Evolutionary conservation across 2,797 vertebrate genomes (phyloP).

Genomic region (Sebastes elongatus): DNA sequence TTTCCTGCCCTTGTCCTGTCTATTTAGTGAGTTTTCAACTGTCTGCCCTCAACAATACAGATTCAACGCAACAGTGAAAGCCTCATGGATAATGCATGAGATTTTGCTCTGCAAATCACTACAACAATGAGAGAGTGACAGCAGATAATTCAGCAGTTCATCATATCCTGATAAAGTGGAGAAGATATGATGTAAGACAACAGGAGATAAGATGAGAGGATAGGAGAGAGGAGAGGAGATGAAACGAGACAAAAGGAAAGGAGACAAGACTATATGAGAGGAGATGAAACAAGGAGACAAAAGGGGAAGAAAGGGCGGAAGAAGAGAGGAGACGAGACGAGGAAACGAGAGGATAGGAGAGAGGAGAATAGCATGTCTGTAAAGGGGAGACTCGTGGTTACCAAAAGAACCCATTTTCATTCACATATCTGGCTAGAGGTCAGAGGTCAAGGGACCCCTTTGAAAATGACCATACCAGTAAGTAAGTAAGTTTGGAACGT

Average conservation of each 20-base stretch:
- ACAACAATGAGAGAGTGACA: conserved; percentile 1
- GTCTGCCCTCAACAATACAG: neutral
- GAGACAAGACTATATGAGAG: neutral
- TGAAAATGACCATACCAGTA: too few species aligned
- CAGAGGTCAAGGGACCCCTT: too few species aligned
- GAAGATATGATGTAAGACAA: neutral
- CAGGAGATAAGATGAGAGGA: neutral
- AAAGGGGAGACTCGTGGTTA: too few species aligned
- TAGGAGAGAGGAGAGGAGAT: neutral
- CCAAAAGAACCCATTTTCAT: rapidly evolving
- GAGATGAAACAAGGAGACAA: neutral
- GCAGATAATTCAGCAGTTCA: conserved; percentile 37
- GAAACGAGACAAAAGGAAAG: conserved; percentile 8
- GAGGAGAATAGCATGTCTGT: neutral
- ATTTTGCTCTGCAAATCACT: neutral
- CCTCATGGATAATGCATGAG: conserved; percentile 9
- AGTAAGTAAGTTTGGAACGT: too few species aligned
- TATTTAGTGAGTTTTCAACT: conserved; percentile 12
- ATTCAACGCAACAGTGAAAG: conserved; percentile 11
- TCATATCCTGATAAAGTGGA: conserved; percentile 34
- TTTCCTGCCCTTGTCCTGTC: conserved; percentile 32
- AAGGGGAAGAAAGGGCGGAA: neutral
- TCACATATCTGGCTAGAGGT: too few species aligned
- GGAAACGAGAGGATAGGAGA: neutral
- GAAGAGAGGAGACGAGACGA: neutral